Base-by-base conservation (phyloP, 1,140 invertebrate genomes). In the Polypedilum pembai region DNA sequence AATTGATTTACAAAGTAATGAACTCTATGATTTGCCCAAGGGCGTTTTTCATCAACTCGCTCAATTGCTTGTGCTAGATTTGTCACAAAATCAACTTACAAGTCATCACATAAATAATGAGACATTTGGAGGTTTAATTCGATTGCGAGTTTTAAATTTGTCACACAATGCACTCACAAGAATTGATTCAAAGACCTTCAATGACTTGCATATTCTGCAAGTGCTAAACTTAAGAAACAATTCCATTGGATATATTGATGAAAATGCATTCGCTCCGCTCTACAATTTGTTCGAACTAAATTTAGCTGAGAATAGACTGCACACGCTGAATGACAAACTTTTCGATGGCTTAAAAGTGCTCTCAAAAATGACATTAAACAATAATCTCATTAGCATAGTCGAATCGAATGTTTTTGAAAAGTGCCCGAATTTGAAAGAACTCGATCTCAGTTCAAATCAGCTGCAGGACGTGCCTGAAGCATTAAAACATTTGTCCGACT, bases 201-300 rank as follows among this genome's bases (percentile, higher is more conserved):
- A 93, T 83, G 92, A 94, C 79, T 84, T 96, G 20, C 93, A 91
- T 78, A 91, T 92, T 79, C 83, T 97, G 75, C 93, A 96, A 85
- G 92, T 93, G 73, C 85, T 97, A 24, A 91, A 94, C 81, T 82
- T 96, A 73, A 87, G 92, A 76, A 93, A 95, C 79, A 96, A 96
- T 80, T 90, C 91, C 1, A 92, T 96, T 78, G 89, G 90, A 41
- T 91, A 89, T 76, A 92, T 95, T 75, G 91, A 93, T 82, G 91
- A 93, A 75, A 93, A 93, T 78, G 90, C 93, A 2, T 96, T 96
- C 79, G 79, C 92, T 76, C 90, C 92, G 0, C 84, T 95, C 3
- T 92, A 94, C 81, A 95, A 95, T 80, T 83, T 96, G 69, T 92
- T 95, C 79, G 92, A 91, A 1, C 80, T 96, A 8, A 92, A 94